A percentile compares a stretch with the other conserved stretches of the same genome.
Conservation (phyloP, 2,797 vertebrate species). For the Anabas testudineus region DNA sequence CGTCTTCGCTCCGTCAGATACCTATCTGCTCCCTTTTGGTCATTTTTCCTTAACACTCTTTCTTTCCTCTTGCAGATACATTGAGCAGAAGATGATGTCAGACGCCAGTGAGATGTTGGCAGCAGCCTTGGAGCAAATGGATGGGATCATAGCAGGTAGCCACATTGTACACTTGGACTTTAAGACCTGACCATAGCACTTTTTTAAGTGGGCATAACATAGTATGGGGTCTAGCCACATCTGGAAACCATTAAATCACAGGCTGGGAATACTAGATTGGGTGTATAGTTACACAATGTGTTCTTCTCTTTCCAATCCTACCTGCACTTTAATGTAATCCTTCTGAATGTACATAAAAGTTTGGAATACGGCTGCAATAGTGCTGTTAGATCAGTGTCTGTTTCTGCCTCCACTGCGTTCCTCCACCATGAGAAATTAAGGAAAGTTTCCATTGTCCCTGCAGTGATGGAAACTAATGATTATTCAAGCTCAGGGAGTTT, state of each 20-base stretch:
- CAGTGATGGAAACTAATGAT: slow-evolving; percentile 74
- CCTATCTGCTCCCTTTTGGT: not conserved
- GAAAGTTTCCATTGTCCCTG: slow-evolving; percentile 78
- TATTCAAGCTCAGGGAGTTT: slow-evolving; percentile 71
- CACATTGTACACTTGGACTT: slow-evolving; percentile 33
- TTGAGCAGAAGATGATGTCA: slow-evolving; percentile 89
- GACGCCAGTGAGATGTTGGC: slow-evolving; percentile 99
- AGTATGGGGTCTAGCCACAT: slow-evolving; percentile 61
- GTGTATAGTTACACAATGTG: slow-evolving; percentile 33
- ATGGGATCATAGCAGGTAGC: slow-evolving; percentile 97
- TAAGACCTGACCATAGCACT: slow-evolving; percentile 23
- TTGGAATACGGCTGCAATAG: slow-evolving; percentile 27
- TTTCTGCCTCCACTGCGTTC: slow-evolving; percentile 31
- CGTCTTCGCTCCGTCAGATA: not conserved
- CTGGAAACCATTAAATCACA: slow-evolving; percentile 64
- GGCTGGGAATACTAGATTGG: slow-evolving; percentile 47
- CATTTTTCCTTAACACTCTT: not conserved
- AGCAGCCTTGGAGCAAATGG: slow-evolving; percentile 98
- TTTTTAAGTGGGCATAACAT: slow-evolving; percentile 49
- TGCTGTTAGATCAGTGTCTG: slow-evolving; percentile 35
- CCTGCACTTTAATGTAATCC: slow-evolving; percentile 45
- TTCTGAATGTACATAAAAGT: slow-evolving; percentile 32
- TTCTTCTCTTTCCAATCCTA: slow-evolving; percentile 42
- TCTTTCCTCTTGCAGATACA: slow-evolving; percentile 63
- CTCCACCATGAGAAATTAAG: slow-evolving; percentile 49